These are phyloP conservation scores for Trachops cirrhosus DNA, from an alignment of 2,797 vertebrate species.

Conservation along the genomic window DNA sequence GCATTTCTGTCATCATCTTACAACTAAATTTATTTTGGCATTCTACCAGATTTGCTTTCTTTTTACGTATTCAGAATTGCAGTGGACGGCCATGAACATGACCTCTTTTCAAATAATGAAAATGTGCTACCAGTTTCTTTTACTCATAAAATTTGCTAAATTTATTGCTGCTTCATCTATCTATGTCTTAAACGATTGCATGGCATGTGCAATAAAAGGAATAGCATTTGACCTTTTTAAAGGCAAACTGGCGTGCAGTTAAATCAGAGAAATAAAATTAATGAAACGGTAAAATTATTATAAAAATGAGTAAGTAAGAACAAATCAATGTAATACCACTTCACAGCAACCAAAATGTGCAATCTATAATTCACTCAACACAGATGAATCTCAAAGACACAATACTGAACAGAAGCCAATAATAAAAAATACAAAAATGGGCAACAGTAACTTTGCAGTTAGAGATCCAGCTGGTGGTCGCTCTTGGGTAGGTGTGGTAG, in stretches of 20 bases:
- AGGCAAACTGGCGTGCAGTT: constrained; percentile 68
- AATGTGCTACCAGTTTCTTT: constrained; percentile 70
- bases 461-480: not conserved
- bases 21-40: constrained; percentile 65
- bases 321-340: constrained; percentile 20
- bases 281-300: constrained; percentile 72
- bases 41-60: constrained; percentile 68
- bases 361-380: not conserved
- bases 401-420: not conserved
- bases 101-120: constrained; percentile 68
- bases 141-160: constrained; percentile 75
- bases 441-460: not conserved
- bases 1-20: constrained; percentile 67
- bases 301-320: constrained; percentile 26
- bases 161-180: constrained; percentile 79
- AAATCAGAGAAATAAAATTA: constrained; percentile 64
- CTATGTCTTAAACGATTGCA: constrained; percentile 77
- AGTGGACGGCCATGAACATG: constrained; percentile 54
- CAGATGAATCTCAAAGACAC: not conserved
- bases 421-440: not conserved
- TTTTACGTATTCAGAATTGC: constrained; percentile 64
- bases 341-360: not conserved
- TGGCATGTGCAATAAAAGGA: constrained; percentile 61
- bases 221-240: constrained; percentile 73
- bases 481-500: no score